These are phyloP conservation scores for Pachypsylla venusta DNA, from an alignment of 1,140 invertebrate genomes.

Conservation along the genomic window DNA sequence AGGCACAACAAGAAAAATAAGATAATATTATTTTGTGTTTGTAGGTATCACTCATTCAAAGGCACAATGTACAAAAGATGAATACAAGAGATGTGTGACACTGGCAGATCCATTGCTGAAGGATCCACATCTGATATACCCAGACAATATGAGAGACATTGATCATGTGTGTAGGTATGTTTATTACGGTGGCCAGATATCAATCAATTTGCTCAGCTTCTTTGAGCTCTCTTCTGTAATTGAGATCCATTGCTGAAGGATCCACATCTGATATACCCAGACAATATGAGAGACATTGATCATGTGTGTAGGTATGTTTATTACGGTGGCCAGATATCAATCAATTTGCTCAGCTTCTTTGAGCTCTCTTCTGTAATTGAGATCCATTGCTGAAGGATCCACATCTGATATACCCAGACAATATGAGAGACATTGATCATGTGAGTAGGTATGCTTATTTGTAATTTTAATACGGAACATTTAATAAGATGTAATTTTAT, in stretches of 20 bases:
- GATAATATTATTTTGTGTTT: background rate
- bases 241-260: conserved; percentile 42
- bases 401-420: conserved; percentile 41
- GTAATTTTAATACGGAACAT: too few species aligned
- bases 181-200: background rate
- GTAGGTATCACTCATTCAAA: background rate
- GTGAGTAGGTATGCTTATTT: conserved; percentile 39
- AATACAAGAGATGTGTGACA: conserved; percentile 37
- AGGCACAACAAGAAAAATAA: too few species aligned
- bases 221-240: too few species aligned
- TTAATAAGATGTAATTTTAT: too few species aligned
- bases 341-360: too few species aligned
- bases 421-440: conserved; percentile 39
- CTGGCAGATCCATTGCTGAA: conserved; percentile 41
- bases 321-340: background rate
- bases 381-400: too few species aligned
- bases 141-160: conserved; percentile 42
- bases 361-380: too few species aligned
- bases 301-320: conserved; percentile 35
- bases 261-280: conserved; percentile 40
- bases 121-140: conserved; percentile 40
- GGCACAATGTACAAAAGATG: conserved; percentile 33
- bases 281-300: conserved; percentile 41
- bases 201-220: too few species aligned
- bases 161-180: conserved; percentile 38